Base-by-base conservation (phyloP, 2,113 vertebrate species). In the Callithrix jacchus region DNA sequence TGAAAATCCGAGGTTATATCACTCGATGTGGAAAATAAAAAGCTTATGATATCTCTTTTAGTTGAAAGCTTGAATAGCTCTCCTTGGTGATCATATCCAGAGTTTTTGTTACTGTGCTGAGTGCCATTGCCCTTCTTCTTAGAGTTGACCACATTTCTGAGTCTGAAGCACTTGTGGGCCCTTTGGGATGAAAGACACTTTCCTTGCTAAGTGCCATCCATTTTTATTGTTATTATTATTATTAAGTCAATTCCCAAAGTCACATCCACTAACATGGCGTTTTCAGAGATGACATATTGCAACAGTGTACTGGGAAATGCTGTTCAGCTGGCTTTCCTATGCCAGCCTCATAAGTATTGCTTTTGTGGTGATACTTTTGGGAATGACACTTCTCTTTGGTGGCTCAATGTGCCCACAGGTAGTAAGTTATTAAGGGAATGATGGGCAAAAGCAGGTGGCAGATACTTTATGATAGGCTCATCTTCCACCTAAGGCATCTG, bases 271-370 rank as follows among this genome's bases (percentile, higher is more conserved):
- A 96, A 95, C 93, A 87, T 58, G 92, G 66, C 94, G 94, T 97
- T 97, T 97, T 96, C 61, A 95, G 93, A 96, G 93, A 94, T 97
- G 97, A 98, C 97, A 97, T 95, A 96, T 95, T 97, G 88, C 76
- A 66, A 91, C 25, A 7, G 73, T 91, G 93, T 91, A 64, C 85
- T 93, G 97, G 97, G 93, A 97, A 95, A 96, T 91, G 87, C 86
- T 86, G 49, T 87, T 97, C 88, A 91, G 77, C 87, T 96, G 92
- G 73, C 68, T 96, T 83, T 94, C 73, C 25, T 56, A 88, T 70
- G 83, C 94, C 94, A 97, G 12, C 23, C 73, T 96, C 40, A 1
- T 74, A 93, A 87, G 54, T 52, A 91, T 77, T 81, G 92, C 88
- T 96, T 91, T 87, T 64, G 49, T 82, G 58, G 92, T 92, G 68